Percentiles rank a stretch among this genome's conserved stretches.
phyloP scores from a whole-genome alignment of 2,797 vertebrate genomes.

The Melanotaenia pygmaea region DNA sequence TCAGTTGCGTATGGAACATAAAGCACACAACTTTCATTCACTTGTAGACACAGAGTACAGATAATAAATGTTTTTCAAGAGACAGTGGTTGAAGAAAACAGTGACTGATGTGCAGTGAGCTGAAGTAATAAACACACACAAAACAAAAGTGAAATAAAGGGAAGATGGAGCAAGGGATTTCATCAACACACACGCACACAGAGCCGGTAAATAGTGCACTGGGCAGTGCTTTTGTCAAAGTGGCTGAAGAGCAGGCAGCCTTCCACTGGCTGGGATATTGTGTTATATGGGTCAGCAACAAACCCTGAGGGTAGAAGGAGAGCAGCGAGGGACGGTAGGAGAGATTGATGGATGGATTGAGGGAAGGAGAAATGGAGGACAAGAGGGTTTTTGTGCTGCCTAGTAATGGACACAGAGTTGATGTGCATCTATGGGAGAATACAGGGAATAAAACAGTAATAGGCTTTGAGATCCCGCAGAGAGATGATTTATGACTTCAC shows the following conservation, averaged over 20 bases:
- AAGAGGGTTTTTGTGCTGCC: constrained; percentile 45
- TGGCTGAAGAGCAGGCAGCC: constrained; percentile 37
- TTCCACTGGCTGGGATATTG: constrained; percentile 41
- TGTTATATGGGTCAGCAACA: constrained; percentile 72
- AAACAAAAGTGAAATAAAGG: constrained; percentile 13
- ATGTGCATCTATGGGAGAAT: constrained; percentile 1
- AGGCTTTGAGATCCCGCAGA: background rate
- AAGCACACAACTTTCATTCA: constrained; percentile 12
- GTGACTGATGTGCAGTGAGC: constrained; percentile 20
- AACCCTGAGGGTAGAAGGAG: constrained; percentile 58
- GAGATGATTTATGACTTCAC: constrained; percentile 15
- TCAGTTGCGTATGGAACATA: constrained; percentile 7
- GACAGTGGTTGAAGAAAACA: constrained; percentile 8
- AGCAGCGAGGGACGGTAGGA: constrained; percentile 40
- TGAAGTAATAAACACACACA: constrained; percentile 18
- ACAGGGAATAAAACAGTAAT: constrained; percentile 17
- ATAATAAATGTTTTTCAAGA: constrained; percentile 15
- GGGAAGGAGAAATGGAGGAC: constrained; percentile 50
- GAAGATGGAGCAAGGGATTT: constrained; percentile 17
- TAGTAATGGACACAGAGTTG: constrained; percentile 41
- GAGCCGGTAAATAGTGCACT: constrained; percentile 1
- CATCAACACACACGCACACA: background rate
- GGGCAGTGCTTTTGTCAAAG: constrained; percentile 35
- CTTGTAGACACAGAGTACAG: background rate
- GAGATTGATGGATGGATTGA: constrained; percentile 63